Conservation (phyloP, 2,888 invertebrate species). For the Nephrotoma appendiculata region DNA sequence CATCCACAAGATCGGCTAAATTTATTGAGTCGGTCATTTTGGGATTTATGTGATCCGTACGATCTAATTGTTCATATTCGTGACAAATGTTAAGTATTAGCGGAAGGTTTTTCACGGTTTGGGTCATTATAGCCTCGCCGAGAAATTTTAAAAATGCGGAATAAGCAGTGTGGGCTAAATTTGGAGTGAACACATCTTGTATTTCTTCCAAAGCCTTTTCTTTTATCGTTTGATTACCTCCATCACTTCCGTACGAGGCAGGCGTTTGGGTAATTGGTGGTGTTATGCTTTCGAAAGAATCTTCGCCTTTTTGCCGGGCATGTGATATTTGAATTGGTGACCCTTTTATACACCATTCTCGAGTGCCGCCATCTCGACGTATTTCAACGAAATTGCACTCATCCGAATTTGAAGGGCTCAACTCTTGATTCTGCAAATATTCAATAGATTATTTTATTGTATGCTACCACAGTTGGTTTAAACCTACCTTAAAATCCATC, state of each 20-base stretch:
- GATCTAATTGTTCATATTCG: constrained; percentile 45
- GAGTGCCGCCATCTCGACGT: constrained; percentile 41
- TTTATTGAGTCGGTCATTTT: constrained; percentile 24
- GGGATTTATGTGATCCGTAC: not conserved
- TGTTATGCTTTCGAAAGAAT: constrained; percentile 45
- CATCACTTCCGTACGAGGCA: not conserved
- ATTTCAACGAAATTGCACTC: constrained; percentile 39
- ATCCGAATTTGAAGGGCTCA: constrained; percentile 15
- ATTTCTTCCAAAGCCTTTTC: constrained; percentile 48
- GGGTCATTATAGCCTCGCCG: constrained; percentile 53
- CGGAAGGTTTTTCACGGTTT: constrained; percentile 60
- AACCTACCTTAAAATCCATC: not conserved
- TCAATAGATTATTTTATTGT: not conserved
- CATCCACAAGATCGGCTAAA: constrained; percentile 14
- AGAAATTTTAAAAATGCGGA: constrained; percentile 58
- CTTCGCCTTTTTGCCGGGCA: constrained; percentile 27
- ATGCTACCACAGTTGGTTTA: not conserved
- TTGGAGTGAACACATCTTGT: constrained; percentile 64
- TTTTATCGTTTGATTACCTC: not conserved
- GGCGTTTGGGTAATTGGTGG: constrained; percentile 30
- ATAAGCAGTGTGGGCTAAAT: constrained; percentile 74
- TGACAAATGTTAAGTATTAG: constrained; percentile 64
- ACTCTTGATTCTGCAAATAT: not conserved
- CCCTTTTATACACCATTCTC: constrained; percentile 44
- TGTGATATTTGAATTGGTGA: constrained; percentile 35